Percentiles rank a stretch among this genome's conserved stretches.
Conservation (phyloP, 2,888 invertebrate species). For the Apamea anceps region DNA sequence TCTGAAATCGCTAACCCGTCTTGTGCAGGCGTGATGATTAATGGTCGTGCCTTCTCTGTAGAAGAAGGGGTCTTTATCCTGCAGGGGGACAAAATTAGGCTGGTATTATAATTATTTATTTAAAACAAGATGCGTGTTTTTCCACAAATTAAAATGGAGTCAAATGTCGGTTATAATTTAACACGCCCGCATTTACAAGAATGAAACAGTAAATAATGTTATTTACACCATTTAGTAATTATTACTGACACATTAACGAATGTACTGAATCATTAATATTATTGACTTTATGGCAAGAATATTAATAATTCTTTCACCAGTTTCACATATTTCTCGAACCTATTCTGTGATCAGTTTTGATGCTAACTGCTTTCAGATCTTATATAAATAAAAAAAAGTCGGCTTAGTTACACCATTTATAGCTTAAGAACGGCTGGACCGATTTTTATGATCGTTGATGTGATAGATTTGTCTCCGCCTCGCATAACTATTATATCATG, state of each 20-base stretch:
- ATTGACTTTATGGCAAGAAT: background rate
- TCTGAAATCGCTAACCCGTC: background rate
- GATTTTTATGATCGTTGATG: no score
- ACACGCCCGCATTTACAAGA: constrained; percentile 32
- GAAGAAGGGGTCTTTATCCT: background rate
- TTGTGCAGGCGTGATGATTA: background rate
- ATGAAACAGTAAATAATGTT: constrained; percentile 17
- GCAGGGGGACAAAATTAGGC: background rate
- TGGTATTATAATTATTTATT: background rate
- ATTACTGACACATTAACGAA: background rate
- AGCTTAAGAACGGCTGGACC: no score
- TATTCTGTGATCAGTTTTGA: background rate
- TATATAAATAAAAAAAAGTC: no score
- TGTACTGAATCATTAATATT: background rate
- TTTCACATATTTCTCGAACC: constrained; percentile 5
- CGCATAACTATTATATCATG: no score
- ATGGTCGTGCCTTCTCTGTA: background rate
- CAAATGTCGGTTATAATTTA: constrained; percentile 17
- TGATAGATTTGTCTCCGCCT: no score
- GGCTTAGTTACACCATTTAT: no score
- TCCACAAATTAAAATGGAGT: background rate
- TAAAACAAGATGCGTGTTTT: background rate
- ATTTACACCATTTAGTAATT: background rate
- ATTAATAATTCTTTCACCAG: no score
- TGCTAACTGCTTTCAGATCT: background rate